phyloP scores from a whole-genome alignment of 2,797 vertebrate genomes.

The Oryzias dopingdopingensis region DNA sequence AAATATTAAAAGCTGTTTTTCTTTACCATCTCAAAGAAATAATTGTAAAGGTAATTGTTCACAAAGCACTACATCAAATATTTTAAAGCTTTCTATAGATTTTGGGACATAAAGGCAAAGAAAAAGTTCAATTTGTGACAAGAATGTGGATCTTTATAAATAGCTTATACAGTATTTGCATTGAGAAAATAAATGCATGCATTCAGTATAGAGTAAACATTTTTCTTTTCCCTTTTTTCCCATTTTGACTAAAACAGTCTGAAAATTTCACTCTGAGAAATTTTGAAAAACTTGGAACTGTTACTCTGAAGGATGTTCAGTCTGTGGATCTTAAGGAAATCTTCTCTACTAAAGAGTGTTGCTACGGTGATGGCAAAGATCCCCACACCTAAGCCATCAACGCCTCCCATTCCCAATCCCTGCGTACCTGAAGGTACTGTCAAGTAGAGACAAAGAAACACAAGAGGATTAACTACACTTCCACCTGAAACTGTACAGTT shows the following conservation, averaged over 20 bases:
- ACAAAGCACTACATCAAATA: conserved; percentile 31
- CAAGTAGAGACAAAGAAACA: conserved; percentile 49
- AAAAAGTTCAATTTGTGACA: conserved; percentile 19
- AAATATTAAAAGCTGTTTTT: conserved; percentile 10
- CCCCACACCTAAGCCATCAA: conserved; percentile 7
- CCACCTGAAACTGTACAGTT: conserved; percentile 58
- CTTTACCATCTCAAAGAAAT: conserved; percentile 2
- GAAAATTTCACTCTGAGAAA: conserved; percentile 38
- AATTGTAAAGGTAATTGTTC: conserved; percentile 26
- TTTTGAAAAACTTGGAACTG: conserved; percentile 53
- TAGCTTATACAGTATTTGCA: conserved; percentile 58
- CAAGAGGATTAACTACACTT: conserved; percentile 45
- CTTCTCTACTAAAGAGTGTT: conserved; percentile 23
- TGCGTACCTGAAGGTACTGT: conserved; percentile 50
- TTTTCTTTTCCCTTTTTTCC: conserved; percentile 39
- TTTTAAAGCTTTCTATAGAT: conserved; percentile 57
- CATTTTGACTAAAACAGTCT: conserved; percentile 48
- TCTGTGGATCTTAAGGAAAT: conserved; percentile 49
- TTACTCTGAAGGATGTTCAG: conserved; percentile 33
- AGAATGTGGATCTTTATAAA: conserved; percentile 31
- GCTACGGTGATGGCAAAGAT: conserved; percentile 9
- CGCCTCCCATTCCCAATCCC: conserved; percentile 4
- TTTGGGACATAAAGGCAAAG: conserved; percentile 18
- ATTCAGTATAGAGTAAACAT: conserved; percentile 65
- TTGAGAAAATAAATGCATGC: conserved; percentile 63